Percentiles rank a stretch among this genome's conserved stretches.
Evolutionary conservation across 2,113 vertebrate species (phyloP).

Genomic region (Oncorhynchus kisutch): DNA sequence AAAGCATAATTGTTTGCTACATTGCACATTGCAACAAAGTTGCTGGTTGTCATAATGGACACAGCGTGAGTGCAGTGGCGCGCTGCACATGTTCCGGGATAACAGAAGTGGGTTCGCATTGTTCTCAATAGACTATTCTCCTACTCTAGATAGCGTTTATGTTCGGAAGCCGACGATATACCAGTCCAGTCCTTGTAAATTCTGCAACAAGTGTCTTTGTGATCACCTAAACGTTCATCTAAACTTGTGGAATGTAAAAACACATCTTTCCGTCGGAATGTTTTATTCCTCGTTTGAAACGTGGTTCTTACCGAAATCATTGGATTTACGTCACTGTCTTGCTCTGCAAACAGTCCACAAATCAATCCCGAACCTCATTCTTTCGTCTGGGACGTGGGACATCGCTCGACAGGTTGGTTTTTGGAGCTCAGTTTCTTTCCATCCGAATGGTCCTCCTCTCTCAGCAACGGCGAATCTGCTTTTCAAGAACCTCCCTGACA

Average conservation of each 20-base stretch:
- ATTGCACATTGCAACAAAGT: not conserved
- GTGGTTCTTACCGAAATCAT: not conserved
- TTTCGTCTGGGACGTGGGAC: not conserved
- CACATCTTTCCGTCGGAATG: not conserved
- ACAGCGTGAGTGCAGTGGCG: not conserved
- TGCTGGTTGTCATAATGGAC: constrained; percentile 11
- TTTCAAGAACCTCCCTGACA: constrained; percentile 7
- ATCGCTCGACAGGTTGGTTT: not conserved
- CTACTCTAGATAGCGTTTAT: constrained; percentile 13
- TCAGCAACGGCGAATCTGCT: constrained; percentile 1
- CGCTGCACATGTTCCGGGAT: constrained; percentile 42
- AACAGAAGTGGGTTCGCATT: constrained; percentile 48
- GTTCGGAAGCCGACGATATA: not conserved
- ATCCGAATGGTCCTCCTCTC: not conserved
- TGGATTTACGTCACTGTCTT: not conserved
- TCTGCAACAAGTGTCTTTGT: too few species aligned
- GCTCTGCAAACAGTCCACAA: not conserved
- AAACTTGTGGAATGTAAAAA: not conserved
- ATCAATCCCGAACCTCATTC: not conserved
- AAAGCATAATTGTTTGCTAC: not conserved
- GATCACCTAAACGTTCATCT: not conserved
- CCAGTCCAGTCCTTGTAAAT: not conserved
- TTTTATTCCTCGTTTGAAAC: constrained; percentile 11
- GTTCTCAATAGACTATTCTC: not conserved
- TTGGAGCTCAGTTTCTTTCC: not conserved